Evolutionary conservation across 2,113 vertebrate genomes (phyloP).

Genomic region (Phaethornis superciliosus): DNA sequence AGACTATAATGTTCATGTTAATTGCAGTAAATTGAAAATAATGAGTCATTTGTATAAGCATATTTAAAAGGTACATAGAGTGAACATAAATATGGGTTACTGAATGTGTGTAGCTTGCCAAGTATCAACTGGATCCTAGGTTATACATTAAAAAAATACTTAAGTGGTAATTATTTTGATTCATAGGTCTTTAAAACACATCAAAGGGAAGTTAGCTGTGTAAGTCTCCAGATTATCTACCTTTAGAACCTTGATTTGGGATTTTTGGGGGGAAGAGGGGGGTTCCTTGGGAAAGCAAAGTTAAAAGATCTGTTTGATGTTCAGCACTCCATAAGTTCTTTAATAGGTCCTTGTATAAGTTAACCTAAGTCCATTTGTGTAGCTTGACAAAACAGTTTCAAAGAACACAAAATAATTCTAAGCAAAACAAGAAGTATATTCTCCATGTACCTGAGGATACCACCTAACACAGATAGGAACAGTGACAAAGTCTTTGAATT

Average conservation of each 20-base stretch:
- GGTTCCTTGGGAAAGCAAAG: not conserved
- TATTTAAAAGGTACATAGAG: not conserved
- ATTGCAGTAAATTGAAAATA: not conserved
- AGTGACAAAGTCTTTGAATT: not conserved
- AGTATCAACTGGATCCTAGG: not conserved
- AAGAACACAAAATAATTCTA: not conserved
- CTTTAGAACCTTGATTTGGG: not conserved
- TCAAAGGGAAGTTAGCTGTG: not conserved
- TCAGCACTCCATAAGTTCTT: not conserved
- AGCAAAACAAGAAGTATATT: not conserved
- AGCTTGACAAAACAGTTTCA: not conserved
- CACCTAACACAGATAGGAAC: not conserved
- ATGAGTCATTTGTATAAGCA: not conserved
- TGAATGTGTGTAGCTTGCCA: not conserved
- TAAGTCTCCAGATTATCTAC: not conserved
- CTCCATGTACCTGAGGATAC: not conserved
- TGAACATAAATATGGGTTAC: not conserved
- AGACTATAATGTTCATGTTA: not conserved
- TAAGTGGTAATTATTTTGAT: not conserved
- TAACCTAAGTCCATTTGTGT: not conserved
- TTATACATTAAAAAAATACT: not conserved
- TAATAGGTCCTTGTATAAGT: not conserved
- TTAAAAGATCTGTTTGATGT: not conserved
- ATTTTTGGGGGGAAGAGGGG: fast-evolving
- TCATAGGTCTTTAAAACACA: not conserved